Conservation (phyloP, 2,888 invertebrate species). For the Cerceris rybyensis region DNA sequence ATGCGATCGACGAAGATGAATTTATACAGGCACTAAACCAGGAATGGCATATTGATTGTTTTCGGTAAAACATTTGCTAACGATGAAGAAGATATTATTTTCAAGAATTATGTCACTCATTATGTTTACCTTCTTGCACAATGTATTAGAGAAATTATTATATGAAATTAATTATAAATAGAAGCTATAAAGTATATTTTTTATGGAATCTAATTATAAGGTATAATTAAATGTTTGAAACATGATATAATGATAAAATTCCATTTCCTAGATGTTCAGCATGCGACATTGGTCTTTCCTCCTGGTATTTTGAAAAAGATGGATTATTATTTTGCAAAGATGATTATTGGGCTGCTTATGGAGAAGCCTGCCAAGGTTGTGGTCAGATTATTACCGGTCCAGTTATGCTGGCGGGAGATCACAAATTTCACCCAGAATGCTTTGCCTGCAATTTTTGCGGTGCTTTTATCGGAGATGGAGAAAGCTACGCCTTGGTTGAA, state of each 20-base stretch:
- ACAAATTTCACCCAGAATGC: slow-evolving; percentile 98
- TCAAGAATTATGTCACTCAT: background rate
- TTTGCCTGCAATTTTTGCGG: slow-evolving; percentile 93
- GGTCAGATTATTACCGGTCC: slow-evolving; percentile 93
- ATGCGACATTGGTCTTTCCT: slow-evolving; percentile 91
- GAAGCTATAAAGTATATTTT: no score
- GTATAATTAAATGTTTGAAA: background rate
- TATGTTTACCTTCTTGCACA: background rate
- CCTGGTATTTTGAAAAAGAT: slow-evolving; percentile 97
- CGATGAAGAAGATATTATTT: background rate
- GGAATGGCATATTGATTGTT: slow-evolving; percentile 95
- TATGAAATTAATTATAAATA: background rate
- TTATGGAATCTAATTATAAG: background rate
- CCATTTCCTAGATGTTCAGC: slow-evolving; percentile 90
- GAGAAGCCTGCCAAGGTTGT: slow-evolving; percentile 95
- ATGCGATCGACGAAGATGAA: slow-evolving; percentile 89
- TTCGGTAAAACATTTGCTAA: slow-evolving; percentile 84
- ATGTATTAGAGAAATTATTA: background rate
- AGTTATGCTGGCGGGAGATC: slow-evolving; percentile 97
- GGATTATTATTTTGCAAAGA: slow-evolving; percentile 93
- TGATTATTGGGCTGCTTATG: slow-evolving; percentile 94
- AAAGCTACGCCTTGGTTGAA: slow-evolving; percentile 96
- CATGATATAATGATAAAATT: no score
- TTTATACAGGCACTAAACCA: slow-evolving; percentile 91
- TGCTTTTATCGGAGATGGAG: slow-evolving; percentile 94